Percentiles rank a stretch among this genome's conserved stretches.
These are phyloP conservation scores for Neoaliturus tenellus DNA, from an alignment of 2,888 invertebrate species.

Conservation along the genomic window DNA sequence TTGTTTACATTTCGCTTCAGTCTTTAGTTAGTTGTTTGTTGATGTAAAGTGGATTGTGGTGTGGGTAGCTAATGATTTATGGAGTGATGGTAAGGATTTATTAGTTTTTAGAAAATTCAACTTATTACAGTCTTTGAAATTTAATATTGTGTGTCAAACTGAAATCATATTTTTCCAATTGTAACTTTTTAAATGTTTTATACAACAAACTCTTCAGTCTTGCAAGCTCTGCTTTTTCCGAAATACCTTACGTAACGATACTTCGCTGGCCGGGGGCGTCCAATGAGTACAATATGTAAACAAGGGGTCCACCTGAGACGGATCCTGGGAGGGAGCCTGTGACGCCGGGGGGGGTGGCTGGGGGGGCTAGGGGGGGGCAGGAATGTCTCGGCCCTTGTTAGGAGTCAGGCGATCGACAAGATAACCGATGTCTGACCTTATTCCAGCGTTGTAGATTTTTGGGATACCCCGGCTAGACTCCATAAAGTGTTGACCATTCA, in stretches of 20 bases:
- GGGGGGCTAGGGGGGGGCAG: not conserved
- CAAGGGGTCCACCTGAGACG: not conserved
- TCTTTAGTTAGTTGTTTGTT: too few relatives aligned
- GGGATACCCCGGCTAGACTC: constrained; percentile 43
- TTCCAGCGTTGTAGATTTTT: constrained; percentile 47
- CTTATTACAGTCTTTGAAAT: too few relatives aligned
- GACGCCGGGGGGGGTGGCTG: not conserved
- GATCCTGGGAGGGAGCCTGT: not conserved
- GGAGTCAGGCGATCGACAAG: constrained; percentile 29
- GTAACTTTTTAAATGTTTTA: too few relatives aligned
- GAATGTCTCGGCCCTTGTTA: constrained; percentile 26
- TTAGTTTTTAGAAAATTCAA: too few relatives aligned
- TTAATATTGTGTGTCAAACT: too few relatives aligned
- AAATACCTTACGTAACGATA: not conserved
- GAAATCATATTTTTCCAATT: too few relatives aligned
- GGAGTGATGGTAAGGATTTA: too few relatives aligned
- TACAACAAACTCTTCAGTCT: too few relatives aligned
- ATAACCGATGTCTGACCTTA: constrained; percentile 45
- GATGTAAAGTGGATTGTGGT: too few relatives aligned
- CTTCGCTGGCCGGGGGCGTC: not conserved
- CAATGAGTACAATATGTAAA: not conserved
- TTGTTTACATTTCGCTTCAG: too few relatives aligned
- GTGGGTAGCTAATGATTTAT: too few relatives aligned
- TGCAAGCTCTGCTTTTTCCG: too few relatives aligned
- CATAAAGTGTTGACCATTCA: constrained; percentile 47